Conservation (phyloP, 2,888 invertebrate genomes). For the Chelonus formosanus region DNA sequence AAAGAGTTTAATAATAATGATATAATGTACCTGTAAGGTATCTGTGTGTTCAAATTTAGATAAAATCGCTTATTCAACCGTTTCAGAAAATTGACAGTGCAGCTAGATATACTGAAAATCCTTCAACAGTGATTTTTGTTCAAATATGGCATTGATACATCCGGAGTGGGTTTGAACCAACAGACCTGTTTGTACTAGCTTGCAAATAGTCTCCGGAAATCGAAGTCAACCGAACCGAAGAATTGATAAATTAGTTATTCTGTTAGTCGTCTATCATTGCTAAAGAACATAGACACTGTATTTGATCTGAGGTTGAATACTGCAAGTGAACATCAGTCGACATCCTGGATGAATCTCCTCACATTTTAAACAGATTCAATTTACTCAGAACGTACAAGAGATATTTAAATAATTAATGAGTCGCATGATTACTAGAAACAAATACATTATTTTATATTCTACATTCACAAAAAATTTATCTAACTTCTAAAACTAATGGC, state of each 20-base stretch:
- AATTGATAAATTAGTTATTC: constrained; percentile 66
- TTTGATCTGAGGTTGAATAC: constrained; percentile 55
- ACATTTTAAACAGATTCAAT: constrained; percentile 3
- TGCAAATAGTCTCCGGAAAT: constrained; percentile 59
- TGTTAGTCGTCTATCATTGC: constrained; percentile 54
- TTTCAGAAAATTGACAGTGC: neutral
- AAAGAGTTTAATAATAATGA: too few relatives aligned
- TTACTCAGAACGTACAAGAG: neutral
- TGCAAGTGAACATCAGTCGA: constrained; percentile 30
- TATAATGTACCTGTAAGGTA: too few relatives aligned
- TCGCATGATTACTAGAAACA: neutral
- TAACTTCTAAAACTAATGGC: too few relatives aligned
- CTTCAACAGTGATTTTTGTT: constrained; percentile 30
- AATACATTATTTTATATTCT: neutral
- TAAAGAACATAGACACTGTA: constrained; percentile 23
- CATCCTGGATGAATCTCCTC: constrained; percentile 6
- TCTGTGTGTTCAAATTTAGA: too few relatives aligned
- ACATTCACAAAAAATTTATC: too few relatives aligned
- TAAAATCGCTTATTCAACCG: too few relatives aligned
- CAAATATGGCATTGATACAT: constrained; percentile 41
- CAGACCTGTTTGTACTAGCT: constrained; percentile 56
- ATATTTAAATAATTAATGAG: neutral
- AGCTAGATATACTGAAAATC: constrained; percentile 1
- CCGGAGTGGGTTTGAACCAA: constrained; percentile 28
- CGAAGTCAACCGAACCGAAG: constrained; percentile 63